Conservation (phyloP, 1,140 invertebrate species). For the Trachymyrmex cornetzi region DNA sequence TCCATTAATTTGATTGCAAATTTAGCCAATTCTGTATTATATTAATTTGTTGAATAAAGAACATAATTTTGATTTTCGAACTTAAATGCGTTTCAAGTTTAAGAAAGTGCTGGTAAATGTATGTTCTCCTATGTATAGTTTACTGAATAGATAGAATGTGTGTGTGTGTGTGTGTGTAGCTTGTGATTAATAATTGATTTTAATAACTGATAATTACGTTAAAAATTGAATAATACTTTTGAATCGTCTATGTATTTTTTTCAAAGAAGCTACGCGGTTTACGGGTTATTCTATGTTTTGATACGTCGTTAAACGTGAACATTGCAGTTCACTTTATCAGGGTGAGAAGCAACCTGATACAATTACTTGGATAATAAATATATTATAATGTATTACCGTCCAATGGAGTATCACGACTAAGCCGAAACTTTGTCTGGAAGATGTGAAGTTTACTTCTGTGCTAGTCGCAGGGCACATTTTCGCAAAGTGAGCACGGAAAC, state of each 20-base stretch:
- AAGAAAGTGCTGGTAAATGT: neutral
- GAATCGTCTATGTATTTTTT: no score
- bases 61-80: slow-evolving; percentile 14
- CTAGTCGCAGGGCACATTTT: slow-evolving; percentile 11
- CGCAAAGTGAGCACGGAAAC: slow-evolving; percentile 45
- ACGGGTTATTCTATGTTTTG: no score
- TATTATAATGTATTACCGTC: slow-evolving; percentile 16
- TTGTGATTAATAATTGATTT: neutral
- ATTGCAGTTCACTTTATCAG: no score
- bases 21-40: slow-evolving; percentile 24
- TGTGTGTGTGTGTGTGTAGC: no score
- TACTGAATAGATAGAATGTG: neutral
- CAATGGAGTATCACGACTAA: neutral
- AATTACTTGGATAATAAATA: neutral
- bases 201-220: neutral
- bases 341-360: no score
- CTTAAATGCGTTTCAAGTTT: neutral
- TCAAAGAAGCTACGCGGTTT: no score
- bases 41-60: slow-evolving; percentile 29
- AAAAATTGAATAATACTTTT: neutral
- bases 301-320: no score
- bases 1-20: slow-evolving; percentile 37
- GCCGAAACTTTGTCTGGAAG: neutral
- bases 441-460: neutral
- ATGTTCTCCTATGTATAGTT: neutral